Base-by-base conservation (phyloP, 2,113 vertebrate species). In the Nibea coibor region DNA sequence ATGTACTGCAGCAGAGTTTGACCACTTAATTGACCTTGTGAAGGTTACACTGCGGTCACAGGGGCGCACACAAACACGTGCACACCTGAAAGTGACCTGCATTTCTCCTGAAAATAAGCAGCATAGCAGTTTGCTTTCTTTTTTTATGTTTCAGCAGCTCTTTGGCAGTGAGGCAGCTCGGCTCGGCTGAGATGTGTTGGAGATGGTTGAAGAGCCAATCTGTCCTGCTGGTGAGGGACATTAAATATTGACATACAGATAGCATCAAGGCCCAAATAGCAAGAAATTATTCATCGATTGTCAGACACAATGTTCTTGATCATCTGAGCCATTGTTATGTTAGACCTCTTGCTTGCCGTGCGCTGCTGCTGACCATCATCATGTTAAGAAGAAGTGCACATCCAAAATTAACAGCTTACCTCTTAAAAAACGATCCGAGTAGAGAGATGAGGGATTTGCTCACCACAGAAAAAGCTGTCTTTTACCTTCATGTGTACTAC, bases 191-290 rank as follows among this genome's bases (percentile, higher is more conserved):
- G 68, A 62, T 19, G 35, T 15, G 53, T 62, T 62, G 28, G 22
- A 78, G 68, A 61, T 43, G 67, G 57, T 42, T 82, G 51, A 82
- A 58, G 26, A 80, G 66, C 54, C 72, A 73, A 87, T 86, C 75
- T 87, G 35, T 73, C 67, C 67, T 45, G 70, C 47, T 65, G 56
- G 67, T 48, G 65, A 83, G 67, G 47, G 35, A 80, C 80, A 86
- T 90, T 68, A 84, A 87, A 89, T 83, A 85, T 87, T 90, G 74
- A 87, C 48, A 75, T 65, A 64, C 43, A 53, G 74, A 72, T 77
- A 66, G 66, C 85, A 72, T 75, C 67, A 56, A 61, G 53, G 64
- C 42, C 76, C 70, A 78, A 61, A 83, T 59, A 28, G 54, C 45
- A 10, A 61, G 80, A 79, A 88, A 82, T 81, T 70, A 90, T 90